Base-by-base conservation (phyloP, 2,113 vertebrate genomes). In the Eptesicus fuscus region DNA sequence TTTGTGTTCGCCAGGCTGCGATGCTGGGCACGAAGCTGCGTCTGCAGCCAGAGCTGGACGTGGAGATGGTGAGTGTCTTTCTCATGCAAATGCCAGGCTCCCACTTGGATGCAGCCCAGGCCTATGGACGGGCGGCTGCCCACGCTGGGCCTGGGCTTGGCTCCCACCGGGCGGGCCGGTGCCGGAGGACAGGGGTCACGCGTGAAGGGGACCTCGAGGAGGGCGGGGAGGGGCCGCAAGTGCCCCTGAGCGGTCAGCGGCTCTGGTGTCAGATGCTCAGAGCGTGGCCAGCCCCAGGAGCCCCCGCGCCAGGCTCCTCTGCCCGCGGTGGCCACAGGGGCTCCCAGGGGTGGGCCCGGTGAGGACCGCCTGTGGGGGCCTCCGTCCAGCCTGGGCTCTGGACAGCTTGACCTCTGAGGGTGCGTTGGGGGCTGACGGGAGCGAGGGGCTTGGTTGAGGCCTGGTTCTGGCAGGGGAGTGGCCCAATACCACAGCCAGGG, bases 31-130 rank as follows among this genome's bases (percentile, higher is more conserved):
- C 97, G 3, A 99, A 99, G 92, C 97, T 99, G 91, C 97, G 98
- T 49, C 96, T 99, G 47, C 99, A 99, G 97, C 96, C 97, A 9
- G 98, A 99, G 25, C 98, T 99, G 42, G 97, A 98, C 73, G 86
- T 99, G 94, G 99, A 99, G 87, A 98, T 99, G 99, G 99, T 99
- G 84, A 98, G 98, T 90, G 77, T 22, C 93, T 92, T 96, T 95
- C 87, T 79, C 92, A 61, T 42, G 83, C 44, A 83, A 83, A 88
- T 92, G 1, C 87, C 56, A 37, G 87, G 93, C 83, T 83, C 91
- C 82, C 9, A 22, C 95, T 83, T 79, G 91, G 61, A 40, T 18
- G 13, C 16, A 32, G n/a, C 63, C 87, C 70, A 73, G 53, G 73
- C 56, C 74, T 59, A 13, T 1, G 14, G 42, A 7, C 25, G 2